phyloP scores from a whole-genome alignment of 2,113 vertebrate species.

The Hystrix brachyura region DNA sequence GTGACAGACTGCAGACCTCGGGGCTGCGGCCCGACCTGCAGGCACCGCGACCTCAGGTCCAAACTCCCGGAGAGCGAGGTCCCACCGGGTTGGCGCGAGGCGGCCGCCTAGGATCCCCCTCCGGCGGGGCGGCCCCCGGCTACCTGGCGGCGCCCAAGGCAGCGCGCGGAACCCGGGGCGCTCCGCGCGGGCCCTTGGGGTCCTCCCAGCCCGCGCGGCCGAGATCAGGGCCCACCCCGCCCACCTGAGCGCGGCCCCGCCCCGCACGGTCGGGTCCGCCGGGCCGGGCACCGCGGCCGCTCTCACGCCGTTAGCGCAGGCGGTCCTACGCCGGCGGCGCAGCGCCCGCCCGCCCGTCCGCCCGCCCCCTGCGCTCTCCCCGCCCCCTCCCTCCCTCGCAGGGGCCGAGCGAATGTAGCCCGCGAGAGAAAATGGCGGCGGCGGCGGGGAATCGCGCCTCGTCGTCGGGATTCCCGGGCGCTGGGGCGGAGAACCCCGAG shows the following conservation, averaged over 20 bases:
- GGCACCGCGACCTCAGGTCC: not conserved
- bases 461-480: constrained; percentile 87
- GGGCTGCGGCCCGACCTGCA: not conserved
- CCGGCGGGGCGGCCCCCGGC: not conserved
- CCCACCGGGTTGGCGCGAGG: not conserved
- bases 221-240: not conserved
- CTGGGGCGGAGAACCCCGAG: constrained; percentile 75
- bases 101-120: not conserved
- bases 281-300: constrained; percentile 25
- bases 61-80: not conserved
- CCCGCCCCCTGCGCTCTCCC: constrained; percentile 73
- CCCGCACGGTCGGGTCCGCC: not conserved
- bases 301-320: constrained; percentile 78
- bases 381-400: constrained; percentile 80
- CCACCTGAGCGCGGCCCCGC: not conserved
- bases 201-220: not conserved
- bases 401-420: constrained; percentile 89
- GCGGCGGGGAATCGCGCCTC: constrained; percentile 91
- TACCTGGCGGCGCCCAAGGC: constrained; percentile 49
- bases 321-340: constrained; percentile 64
- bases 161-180: not conserved
- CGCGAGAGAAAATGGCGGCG: constrained; percentile 94
- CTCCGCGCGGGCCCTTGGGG: not conserved
- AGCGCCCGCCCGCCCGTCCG: not conserved
- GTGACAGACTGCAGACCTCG: not conserved